Evolutionary conservation across 2,113 vertebrate species (phyloP).

Genomic region (Acanthisitta chloris): DNA sequence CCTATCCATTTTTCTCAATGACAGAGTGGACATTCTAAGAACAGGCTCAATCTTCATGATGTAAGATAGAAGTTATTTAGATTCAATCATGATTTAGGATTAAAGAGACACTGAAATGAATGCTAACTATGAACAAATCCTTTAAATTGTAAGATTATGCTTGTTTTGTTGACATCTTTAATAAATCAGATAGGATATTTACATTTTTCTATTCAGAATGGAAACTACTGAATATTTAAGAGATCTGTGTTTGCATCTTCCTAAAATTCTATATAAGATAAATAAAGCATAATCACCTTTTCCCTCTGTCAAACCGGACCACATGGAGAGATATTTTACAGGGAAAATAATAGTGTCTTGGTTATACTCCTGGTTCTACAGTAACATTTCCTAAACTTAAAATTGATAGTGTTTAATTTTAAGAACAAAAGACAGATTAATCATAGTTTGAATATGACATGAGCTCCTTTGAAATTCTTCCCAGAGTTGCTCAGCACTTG

Average conservation of each 20-base stretch:
- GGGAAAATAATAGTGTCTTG: not conserved
- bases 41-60: not conserved
- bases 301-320: not conserved
- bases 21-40: not conserved
- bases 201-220: not conserved
- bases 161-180: not conserved
- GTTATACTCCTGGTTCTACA: not conserved
- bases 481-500: not conserved
- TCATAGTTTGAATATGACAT: not conserved
- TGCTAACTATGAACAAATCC: not conserved
- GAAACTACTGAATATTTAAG: not conserved
- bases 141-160: constrained; percentile 12
- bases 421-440: not conserved
- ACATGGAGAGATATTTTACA: not conserved
- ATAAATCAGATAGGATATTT: constrained; percentile 4
- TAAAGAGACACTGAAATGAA: not conserved
- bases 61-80: not conserved
- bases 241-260: not conserved
- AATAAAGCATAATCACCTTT: not conserved
- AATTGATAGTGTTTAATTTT: not conserved
- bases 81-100: not conserved
- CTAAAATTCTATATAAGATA: not conserved
- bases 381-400: not conserved
- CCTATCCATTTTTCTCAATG: not conserved
- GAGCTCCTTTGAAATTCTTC: not conserved